Percentiles rank a stretch among this genome's conserved stretches.
phyloP scores from a whole-genome alignment of 2,113 vertebrate species.

The Mesocricetus auratus region DNA sequence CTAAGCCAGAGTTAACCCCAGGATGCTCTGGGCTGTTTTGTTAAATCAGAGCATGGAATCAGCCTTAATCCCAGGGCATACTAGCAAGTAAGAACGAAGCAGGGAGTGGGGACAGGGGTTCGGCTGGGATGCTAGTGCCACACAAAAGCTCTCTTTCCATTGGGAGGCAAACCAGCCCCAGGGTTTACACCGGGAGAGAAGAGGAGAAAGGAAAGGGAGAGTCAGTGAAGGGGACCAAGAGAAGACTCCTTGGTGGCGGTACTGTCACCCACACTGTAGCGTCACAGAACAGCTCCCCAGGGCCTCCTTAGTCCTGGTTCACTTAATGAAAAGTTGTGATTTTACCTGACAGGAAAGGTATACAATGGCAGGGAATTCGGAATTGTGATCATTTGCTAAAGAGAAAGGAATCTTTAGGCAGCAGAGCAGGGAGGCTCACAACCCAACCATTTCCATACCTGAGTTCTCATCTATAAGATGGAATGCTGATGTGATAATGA shows the following conservation, averaged over 20 bases:
- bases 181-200: neutral
- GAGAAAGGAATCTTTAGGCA: constrained; percentile 26
- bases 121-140: neutral
- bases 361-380: neutral
- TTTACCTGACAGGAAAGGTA: neutral
- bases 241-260: neutral
- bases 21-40: constrained; percentile 71
- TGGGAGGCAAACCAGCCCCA: neutral
- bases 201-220: neutral
- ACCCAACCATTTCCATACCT: neutral
- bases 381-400: neutral
- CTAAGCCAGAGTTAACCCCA: constrained; percentile 75
- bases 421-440: neutral
- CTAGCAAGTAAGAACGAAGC: neutral
- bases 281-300: neutral
- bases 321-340: constrained; percentile 5
- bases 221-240: neutral
- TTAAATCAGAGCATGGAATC: constrained; percentile 62
- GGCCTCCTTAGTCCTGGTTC: neutral
- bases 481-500: neutral
- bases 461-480: neutral
- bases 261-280: neutral
- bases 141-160: neutral
- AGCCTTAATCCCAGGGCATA: constrained; percentile 31
- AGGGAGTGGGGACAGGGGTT: neutral